Evolutionary conservation across 2,797 vertebrate genomes (phyloP), one percentile per base, ranked within the genome.

Genomic region (Helostoma temminkii): DNA sequence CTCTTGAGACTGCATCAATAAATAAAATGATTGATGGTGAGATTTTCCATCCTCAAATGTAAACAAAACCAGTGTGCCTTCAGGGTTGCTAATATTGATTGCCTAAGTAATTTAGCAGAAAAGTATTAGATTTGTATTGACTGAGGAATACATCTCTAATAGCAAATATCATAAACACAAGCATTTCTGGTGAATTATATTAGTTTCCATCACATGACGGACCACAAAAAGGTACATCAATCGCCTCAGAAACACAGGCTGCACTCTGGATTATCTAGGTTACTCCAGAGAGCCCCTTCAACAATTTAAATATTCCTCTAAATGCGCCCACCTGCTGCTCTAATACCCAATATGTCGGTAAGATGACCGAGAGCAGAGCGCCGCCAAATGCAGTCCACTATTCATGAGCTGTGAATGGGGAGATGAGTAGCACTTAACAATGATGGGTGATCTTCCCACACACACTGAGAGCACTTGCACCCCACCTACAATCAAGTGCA

Each of bases 341-440:
- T 0, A 24, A 48, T 1, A 14, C 58, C 74, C 49, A 49, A 49
- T 57, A 30, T 15, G 37, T 50, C 43, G 41, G 21, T n/a, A 48
- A 63, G 70, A 64, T 41, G 69, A 49, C 47, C 61, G 41, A 47
- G 41, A 78, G 66, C 49, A 11, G 37, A 67, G 52, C 57, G 28
- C 60, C 30, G 49, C 62, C 52, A 65, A 74, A 71, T 5, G 54
- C 45, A 32, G 67, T 52, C 19, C 1, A 24, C 74, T 75, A 63
- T 66, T 85, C 73, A 86, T 81, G 76, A 88, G 72, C 74, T 25
- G 73, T 60, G 72, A 77, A 88, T 66, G 61, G 54, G 49, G 37
- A 58, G 63, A 78, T 81, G 77, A 83, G 71, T 45, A 47, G 80
- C 80, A 79, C 81, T 90, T 78, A 72, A 66, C 59, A 73, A 61